Base-by-base conservation (phyloP, 2,797 vertebrate species). In the Tokudaia muenninki region DNA sequence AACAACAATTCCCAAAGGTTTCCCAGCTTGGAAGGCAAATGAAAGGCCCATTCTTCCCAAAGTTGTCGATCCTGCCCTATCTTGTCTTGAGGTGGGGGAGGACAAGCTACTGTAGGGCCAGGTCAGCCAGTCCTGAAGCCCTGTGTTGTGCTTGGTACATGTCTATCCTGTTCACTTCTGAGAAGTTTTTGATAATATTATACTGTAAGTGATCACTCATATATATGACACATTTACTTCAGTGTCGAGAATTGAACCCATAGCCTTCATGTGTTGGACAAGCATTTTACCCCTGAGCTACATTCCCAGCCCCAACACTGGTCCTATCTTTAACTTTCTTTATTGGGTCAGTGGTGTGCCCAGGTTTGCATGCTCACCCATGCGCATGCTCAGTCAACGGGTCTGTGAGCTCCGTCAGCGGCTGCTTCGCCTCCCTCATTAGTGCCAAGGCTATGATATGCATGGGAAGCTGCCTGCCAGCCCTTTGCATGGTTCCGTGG, bases 1-100 rank as follows among this genome's bases (percentile, higher is more conserved):
- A 97, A 96, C 95, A 97, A 94, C 94, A 98, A 95, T 94, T 97
- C 97, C 96, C 95, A 95, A 59, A 96, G 96, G 95, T 61, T 96
- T 89, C 87, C 94, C 19, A 47, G 96, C 74, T 21, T 87, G 86
- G 92, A 80, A 92, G 86, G 77, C 80, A 91, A 80, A 92, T 98
- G 95, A 98, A 97, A 97, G 97, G 79, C 91, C 98, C 89, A 79
- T 97, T 97, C 97, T 98, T 96, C 83, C 63, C 26, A 63, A 65
- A 86, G 93, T 79, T 0, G 63, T 80, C 94, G 87, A 14, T 90
- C 88, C 93, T 74, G 50, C 94, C 97, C 96, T 96, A 4, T 97
- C 92, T 92, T 92, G 83, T 96, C 41, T 0, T 3, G 4, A 17
- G 41, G n/a, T 74, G 24, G 55, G 44, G 34, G 2, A 29, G 26